Evolutionary conservation across 2,113 vertebrate genomes (phyloP).

Genomic region (Pelusios castaneus): DNA sequence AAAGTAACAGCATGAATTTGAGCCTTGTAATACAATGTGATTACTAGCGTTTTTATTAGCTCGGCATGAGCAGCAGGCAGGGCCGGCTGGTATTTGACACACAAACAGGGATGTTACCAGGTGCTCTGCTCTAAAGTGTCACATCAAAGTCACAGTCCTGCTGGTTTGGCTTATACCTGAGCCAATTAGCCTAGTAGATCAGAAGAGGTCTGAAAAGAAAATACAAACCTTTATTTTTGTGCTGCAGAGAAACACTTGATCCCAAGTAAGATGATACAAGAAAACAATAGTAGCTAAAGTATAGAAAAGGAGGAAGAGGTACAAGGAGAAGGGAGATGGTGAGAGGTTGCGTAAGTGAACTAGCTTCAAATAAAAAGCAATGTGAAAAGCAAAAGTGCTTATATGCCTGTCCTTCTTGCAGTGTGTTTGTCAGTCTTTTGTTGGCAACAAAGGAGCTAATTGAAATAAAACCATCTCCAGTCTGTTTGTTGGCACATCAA

Average conservation of each 20-base stretch:
- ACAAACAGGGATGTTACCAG: constrained; percentile 78
- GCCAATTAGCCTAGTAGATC: constrained; percentile 94
- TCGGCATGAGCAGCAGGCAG: constrained; percentile 73
- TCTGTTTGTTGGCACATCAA: constrained; percentile 90
- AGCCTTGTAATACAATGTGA: constrained; percentile 81
- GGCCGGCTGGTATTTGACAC: constrained; percentile 79
- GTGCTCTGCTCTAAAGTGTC: constrained; percentile 73
- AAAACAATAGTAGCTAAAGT: constrained; percentile 76
- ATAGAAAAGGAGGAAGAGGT: constrained; percentile 68
- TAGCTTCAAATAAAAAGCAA: constrained; percentile 63
- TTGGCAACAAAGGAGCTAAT: constrained; percentile 90
- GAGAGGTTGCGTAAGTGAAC: constrained; percentile 70
- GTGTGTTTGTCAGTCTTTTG: constrained; percentile 88
- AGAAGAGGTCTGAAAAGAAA: constrained; percentile 81
- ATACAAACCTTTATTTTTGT: constrained; percentile 78
- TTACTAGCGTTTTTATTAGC: constrained; percentile 78
- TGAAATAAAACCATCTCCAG: constrained; percentile 87
- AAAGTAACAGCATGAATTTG: constrained; percentile 75
- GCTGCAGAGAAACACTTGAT: constrained; percentile 85
- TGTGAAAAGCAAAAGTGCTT: constrained; percentile 73
- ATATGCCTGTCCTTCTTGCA: constrained; percentile 77
- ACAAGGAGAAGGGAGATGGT: constrained; percentile 50
- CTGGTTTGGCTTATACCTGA: constrained; percentile 93
- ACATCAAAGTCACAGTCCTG: constrained; percentile 89
- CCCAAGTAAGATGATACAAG: constrained; percentile 82